Conservation (phyloP, 2,113 vertebrate species). For the Bombycilla garrulus region DNA sequence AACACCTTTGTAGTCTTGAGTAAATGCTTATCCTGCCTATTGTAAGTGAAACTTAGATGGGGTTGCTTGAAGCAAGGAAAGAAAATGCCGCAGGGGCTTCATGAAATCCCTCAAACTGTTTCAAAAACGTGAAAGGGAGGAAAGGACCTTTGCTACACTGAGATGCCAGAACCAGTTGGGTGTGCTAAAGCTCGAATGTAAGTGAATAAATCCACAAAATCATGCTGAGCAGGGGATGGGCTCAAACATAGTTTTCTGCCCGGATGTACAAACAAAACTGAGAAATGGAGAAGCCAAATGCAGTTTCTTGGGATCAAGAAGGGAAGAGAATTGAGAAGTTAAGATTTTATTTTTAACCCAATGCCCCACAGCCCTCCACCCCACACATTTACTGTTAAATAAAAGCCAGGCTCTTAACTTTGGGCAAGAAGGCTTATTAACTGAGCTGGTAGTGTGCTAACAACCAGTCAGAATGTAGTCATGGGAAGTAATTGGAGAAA, state of each 20-base stretch:
- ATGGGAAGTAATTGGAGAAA: neutral
- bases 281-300: neutral
- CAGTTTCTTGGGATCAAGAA: neutral
- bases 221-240: neutral
- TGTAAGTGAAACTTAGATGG: neutral
- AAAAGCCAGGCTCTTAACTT: neutral
- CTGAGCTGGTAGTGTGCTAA: neutral
- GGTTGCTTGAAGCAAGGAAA: neutral
- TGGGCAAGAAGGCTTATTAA: neutral
- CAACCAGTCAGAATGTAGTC: neutral
- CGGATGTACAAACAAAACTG: neutral
- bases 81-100: neutral
- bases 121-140: neutral
- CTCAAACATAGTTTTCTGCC: neutral
- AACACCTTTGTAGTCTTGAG: neutral
- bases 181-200: neutral
- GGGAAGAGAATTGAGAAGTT: neutral
- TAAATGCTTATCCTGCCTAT: neutral
- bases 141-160: neutral
- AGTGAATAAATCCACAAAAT: neutral
- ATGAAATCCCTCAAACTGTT: neutral
- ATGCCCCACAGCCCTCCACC: rapidly evolving
- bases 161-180: neutral
- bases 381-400: neutral
- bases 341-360: neutral